phyloP scores from a whole-genome alignment of 2,888 invertebrate genomes.

The Spialia ferax region DNA sequence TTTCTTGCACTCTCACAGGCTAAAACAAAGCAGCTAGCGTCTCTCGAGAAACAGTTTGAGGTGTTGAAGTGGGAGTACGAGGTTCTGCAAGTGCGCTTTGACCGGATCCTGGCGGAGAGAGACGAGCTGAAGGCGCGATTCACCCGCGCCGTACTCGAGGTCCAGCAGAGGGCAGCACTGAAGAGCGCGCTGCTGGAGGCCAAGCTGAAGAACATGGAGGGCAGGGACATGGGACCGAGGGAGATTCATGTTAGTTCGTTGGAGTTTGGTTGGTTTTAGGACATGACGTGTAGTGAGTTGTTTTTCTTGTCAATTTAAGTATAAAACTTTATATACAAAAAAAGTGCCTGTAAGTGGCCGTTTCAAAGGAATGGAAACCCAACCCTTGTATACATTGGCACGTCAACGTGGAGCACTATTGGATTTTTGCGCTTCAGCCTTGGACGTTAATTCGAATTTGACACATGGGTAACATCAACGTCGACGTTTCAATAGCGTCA shows the following conservation, averaged over 20 bases:
- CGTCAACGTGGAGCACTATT: too few species aligned
- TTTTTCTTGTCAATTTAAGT: too few species aligned
- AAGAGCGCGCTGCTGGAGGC: constrained; percentile 94
- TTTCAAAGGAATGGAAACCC: too few species aligned
- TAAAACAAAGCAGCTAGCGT: constrained; percentile 83
- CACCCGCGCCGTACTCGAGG: constrained; percentile 93
- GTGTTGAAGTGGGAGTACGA: constrained; percentile 89
- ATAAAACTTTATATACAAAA: too few species aligned
- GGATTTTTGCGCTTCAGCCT: too few species aligned
- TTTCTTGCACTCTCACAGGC: constrained; percentile 59
- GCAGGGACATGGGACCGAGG: constrained; percentile 86
- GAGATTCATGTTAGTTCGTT: constrained; percentile 84
- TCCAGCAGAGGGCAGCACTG: constrained; percentile 94
- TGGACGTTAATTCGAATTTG: too few species aligned
- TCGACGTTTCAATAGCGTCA: too few species aligned
- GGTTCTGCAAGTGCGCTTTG: constrained; percentile 92
- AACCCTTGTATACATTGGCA: too few species aligned
- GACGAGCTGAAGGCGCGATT: constrained; percentile 93
- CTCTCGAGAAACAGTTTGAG: constrained; percentile 86
- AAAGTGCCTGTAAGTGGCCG: too few species aligned
- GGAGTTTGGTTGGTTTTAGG: too few species aligned
- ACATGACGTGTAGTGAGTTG: too few species aligned
- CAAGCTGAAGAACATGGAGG: constrained; percentile 90
- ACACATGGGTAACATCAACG: too few species aligned
- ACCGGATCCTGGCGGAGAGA: constrained; percentile 91